These are phyloP conservation scores for Brachyptera risi DNA, from an alignment of 2,888 invertebrate genomes.

Conservation along the genomic window DNA sequence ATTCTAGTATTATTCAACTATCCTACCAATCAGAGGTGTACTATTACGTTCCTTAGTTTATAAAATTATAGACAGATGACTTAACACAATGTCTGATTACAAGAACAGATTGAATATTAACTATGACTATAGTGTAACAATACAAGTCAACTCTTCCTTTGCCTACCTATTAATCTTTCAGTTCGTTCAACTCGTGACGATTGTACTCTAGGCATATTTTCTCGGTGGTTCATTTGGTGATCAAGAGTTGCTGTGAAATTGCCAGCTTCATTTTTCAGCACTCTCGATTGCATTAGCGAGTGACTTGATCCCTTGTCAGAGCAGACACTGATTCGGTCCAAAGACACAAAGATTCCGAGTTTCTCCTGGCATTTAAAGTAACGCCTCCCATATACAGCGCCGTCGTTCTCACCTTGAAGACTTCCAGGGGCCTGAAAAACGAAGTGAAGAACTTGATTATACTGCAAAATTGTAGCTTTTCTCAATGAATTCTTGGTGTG, in stretches of 20 bases:
- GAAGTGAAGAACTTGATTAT: conserved; percentile 26
- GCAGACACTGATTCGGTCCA: conserved; percentile 32
- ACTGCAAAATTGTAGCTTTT: no score
- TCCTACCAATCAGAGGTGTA: no score
- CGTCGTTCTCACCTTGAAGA: conserved; percentile 18
- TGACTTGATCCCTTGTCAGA: background rate
- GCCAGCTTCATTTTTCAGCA: conserved; percentile 18
- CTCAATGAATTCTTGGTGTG: no score
- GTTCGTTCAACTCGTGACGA: conserved; percentile 23
- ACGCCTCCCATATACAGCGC: conserved; percentile 18
- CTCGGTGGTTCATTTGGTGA: conserved; percentile 28
- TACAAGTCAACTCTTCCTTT: no score
- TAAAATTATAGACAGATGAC: no score
- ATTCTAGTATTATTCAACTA: no score
- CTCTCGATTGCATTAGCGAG: conserved; percentile 28
- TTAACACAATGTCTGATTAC: no score
- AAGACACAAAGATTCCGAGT: conserved; percentile 35
- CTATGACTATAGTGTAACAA: no score
- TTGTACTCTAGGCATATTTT: conserved; percentile 24
- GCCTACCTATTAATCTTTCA: no score
- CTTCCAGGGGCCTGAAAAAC: conserved; percentile 26
- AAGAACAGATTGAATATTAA: no score
- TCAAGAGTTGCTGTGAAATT: conserved; percentile 31
- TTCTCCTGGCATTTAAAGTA: conserved; percentile 35
- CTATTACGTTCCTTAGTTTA: no score